Evolutionary conservation across 2,797 vertebrate genomes (phyloP), one percentile per base, ranked within the genome.

Genomic region (Tapera naevia): DNA sequence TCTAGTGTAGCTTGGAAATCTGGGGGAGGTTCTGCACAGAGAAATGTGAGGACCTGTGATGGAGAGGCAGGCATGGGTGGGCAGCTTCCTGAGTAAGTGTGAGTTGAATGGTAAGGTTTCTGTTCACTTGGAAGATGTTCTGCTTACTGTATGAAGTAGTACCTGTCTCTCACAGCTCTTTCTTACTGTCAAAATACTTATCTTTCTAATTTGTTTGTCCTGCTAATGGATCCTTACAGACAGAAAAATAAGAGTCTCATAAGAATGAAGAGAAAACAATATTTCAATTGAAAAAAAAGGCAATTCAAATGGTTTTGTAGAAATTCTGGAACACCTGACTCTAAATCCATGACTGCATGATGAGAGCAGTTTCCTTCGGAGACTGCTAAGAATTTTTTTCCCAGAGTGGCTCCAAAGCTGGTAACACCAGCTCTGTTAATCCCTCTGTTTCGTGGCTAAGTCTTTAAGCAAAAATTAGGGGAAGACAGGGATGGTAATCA

Each of bases 1-100:
- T 54, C n/a, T 33, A 22, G 30, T 9, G 17, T 17, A 58, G 51
- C 54, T 41, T 39, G 19, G 39, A 66, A 72, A n/a, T 23, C 37
- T 11, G 7, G 13, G n/a, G 21, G 41, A 82, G 43, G 35, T 32
- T 73, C 28, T 13, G n/a, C 3, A 2, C 21, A 60, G 41, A 60
- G 62, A 54, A 62, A 48, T 7, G 33, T 17, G n/a, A 79, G 30
- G 30, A 22, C 17, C 54, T 75, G 50, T 3, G 1, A 5, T n/a
- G 51, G 43, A 33, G 35, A 74, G 33, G 28, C 18, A 28, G 18
- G 12, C 5, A 6, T 6, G 19, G 46, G n/a, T 16, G 27, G 22
- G 6, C 18, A 5, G 15, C 45, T 32, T 48, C 54, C 64, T 10
- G 4, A 28, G 17, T 5, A 3, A 5, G 21, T 1, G 0, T 2